phyloP scores from a whole-genome alignment of 1,140 invertebrate species.

The Bathynomus jamesi region DNA sequence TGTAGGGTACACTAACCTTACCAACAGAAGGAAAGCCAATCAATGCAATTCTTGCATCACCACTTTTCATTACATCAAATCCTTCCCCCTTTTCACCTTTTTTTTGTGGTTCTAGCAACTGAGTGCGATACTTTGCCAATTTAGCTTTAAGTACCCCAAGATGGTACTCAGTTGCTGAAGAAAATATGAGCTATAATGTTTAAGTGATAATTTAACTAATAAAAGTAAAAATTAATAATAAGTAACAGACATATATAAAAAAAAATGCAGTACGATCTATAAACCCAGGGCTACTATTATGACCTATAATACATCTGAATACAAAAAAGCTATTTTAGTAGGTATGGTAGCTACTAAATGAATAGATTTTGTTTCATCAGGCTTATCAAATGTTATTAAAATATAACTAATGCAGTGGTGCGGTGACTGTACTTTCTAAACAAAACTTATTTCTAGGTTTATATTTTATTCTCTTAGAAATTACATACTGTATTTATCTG shows the following conservation, averaged over 20 bases:
- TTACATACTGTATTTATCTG: no score
- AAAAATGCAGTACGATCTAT: constrained; percentile 2
- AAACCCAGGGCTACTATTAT: no score
- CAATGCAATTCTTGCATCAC: constrained; percentile 94
- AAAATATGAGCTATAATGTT: not conserved
- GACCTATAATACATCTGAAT: no score
- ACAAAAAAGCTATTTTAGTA: no score
- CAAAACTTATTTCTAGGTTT: no score
- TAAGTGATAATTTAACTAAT: not conserved
- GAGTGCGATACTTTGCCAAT: constrained; percentile 92
- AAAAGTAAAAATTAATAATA: not conserved
- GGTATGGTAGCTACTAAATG: no score
- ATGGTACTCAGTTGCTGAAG: constrained; percentile 96
- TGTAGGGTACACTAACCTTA: constrained; percentile 59
- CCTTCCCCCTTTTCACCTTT: constrained; percentile 97
- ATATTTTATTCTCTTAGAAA: no score
- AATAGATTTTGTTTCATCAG: no score
- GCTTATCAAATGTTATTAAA: no score
- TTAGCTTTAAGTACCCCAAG: constrained; percentile 97
- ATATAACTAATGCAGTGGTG: no score
- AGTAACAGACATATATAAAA: not conserved
- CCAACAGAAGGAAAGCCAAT: constrained; percentile 97
- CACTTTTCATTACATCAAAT: constrained; percentile 98
- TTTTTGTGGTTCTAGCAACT: constrained; percentile 86
- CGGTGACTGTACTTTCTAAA: no score